Percentiles rank a stretch among this genome's conserved stretches.
phyloP scores from a whole-genome alignment of 2,113 vertebrate genomes.

The Clarias macrocephalus region DNA sequence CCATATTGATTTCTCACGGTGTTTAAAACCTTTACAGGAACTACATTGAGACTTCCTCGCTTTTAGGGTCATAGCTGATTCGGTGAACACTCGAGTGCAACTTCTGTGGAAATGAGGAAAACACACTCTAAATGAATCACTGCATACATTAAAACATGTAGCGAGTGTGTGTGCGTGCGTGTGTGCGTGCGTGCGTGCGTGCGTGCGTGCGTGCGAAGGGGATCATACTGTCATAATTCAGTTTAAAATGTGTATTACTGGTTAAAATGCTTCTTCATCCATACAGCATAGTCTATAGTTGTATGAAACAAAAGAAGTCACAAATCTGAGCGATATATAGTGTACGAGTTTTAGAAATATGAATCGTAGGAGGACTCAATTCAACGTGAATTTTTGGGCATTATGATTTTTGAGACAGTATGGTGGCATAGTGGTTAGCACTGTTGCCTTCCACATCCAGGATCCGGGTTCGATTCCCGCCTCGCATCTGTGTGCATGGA shows the following conservation, averaged over 20 bases:
- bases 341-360: background rate
- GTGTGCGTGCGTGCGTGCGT: too few species aligned
- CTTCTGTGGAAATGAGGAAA: background rate
- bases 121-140: background rate
- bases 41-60: background rate
- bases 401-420: too few species aligned
- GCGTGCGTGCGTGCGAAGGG: too few species aligned
- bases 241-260: background rate
- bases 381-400: too few species aligned
- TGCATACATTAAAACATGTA: background rate
- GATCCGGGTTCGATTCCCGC: too few species aligned
- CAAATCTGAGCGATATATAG: background rate
- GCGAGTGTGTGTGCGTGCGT: too few species aligned
- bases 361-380: too few species aligned
- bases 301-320: background rate
- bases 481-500: too few species aligned
- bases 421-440: too few species aligned
- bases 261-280: background rate
- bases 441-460: too few species aligned
- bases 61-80: background rate
- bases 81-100: background rate
- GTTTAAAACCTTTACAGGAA: background rate
- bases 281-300: background rate
- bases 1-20: background rate
- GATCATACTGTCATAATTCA: background rate